phyloP scores from a whole-genome alignment of 2,113 vertebrate species.

The Cebidichthys violaceus region DNA sequence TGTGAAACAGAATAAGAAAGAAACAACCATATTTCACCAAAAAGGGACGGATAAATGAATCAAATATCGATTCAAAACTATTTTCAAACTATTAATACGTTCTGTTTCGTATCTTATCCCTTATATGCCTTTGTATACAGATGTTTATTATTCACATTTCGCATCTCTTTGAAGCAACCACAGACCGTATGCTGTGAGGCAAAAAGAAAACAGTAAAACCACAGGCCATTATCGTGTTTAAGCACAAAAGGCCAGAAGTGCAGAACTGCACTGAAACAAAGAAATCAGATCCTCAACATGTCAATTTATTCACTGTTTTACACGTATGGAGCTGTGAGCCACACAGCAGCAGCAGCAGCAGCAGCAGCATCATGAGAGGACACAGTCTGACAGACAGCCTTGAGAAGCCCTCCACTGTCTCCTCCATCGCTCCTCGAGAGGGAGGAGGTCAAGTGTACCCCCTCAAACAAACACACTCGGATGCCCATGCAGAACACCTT shows the following conservation, averaged over 20 bases:
- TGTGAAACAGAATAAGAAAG: background rate
- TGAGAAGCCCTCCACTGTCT: constrained; percentile 82
- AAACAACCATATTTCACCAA: background rate
- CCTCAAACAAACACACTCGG: constrained; percentile 79
- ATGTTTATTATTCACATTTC: constrained; percentile 1
- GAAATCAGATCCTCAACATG: constrained; percentile 32
- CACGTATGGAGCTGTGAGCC: constrained; percentile 28
- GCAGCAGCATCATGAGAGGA: constrained; percentile 30
- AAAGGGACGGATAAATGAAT: background rate
- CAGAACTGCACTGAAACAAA: constrained; percentile 29
- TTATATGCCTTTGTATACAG: background rate
- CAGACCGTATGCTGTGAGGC: background rate
- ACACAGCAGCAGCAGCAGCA: constrained; percentile 9
- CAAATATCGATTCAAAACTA: background rate
- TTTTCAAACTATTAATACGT: background rate
- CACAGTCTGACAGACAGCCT: constrained; percentile 76
- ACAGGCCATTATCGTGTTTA: background rate
- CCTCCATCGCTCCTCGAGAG: constrained; percentile 78
- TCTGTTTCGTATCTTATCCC: too few relatives aligned
- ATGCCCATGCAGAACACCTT: constrained; percentile 83
- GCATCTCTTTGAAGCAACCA: background rate
- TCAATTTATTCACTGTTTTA: constrained; percentile 13
- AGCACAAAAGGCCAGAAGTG: constrained; percentile 1
- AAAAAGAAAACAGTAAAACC: background rate
- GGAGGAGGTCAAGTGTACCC: constrained; percentile 83